These are phyloP conservation scores for Nymphalis polychloros DNA, from an alignment of 2,888 invertebrate genomes.

Conservation along the genomic window DNA sequence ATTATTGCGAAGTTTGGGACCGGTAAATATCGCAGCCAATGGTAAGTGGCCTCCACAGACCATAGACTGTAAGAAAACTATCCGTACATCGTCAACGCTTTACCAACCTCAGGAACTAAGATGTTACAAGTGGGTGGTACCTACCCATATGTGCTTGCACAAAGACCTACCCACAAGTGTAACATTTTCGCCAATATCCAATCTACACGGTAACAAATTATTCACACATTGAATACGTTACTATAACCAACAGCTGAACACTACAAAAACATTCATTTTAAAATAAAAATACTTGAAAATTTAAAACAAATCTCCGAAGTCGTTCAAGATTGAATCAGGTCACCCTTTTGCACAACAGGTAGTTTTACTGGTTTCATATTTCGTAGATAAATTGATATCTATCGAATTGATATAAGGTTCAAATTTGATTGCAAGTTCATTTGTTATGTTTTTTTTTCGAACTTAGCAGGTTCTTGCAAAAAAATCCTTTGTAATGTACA, in stretches of 20 bases:
- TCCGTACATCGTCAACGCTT: no score
- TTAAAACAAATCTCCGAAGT: slow-evolving; percentile 11
- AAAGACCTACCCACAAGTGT: no score
- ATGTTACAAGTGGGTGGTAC: no score
- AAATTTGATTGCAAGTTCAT: background rate
- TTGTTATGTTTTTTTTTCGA: slow-evolving; percentile 22
- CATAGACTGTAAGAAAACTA: no score
- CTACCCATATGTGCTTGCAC: no score
- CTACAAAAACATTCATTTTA: background rate
- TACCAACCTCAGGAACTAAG: no score
- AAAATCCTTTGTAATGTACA: slow-evolving; percentile 23
- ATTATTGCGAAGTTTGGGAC: no score
- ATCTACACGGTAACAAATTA: no score
- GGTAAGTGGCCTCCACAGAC: no score
- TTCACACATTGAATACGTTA: background rate
- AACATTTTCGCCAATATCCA: no score
- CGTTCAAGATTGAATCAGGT: slow-evolving; percentile 20
- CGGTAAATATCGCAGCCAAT: no score
- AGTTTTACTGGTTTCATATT: slow-evolving; percentile 20
- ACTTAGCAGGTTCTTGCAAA: slow-evolving; percentile 24
- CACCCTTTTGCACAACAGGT: slow-evolving; percentile 41
- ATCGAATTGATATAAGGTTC: background rate
- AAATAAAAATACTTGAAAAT: slow-evolving; percentile 8
- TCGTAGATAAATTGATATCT: background rate
- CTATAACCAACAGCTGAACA: background rate